Evolutionary conservation across 2,113 vertebrate genomes (phyloP).

Genomic region (Zapornia atra): DNA sequence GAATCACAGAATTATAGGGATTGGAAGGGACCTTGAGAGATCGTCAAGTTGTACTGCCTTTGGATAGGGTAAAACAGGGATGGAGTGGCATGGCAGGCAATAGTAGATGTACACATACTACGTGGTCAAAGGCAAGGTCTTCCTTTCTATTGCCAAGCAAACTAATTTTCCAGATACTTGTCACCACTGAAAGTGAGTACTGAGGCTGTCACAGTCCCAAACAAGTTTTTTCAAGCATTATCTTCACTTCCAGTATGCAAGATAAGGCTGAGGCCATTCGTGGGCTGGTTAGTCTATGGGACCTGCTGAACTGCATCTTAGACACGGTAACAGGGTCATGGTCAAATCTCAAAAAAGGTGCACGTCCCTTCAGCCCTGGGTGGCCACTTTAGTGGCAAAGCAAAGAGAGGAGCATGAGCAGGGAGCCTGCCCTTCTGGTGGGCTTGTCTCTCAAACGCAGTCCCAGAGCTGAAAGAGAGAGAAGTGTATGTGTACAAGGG

Average conservation of each 20-base stretch:
- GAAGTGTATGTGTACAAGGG: neutral
- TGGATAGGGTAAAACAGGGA: neutral
- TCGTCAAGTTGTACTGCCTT: neutral
- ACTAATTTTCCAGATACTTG: neutral
- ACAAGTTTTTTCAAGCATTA: neutral
- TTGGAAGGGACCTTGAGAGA: no score
- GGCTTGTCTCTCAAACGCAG: neutral
- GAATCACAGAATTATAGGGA: no score
- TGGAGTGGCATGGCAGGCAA: neutral
- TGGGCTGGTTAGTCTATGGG: neutral
- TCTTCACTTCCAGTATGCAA: neutral
- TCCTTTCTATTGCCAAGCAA: neutral
- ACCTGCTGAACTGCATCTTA: neutral
- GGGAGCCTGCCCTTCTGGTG: neutral
- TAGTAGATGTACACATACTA: neutral
- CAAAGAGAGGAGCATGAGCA: neutral
- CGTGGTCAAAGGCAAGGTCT: neutral
- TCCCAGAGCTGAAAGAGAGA: neutral
- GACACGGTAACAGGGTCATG: neutral
- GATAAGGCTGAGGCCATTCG: neutral
- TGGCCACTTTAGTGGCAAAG: neutral
- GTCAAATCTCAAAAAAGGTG: neutral
- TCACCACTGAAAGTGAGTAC: neutral
- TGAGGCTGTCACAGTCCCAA: neutral
- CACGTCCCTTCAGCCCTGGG: neutral